These are phyloP conservation scores for Altica lythri DNA, from an alignment of 2,888 invertebrate species.

Conservation along the genomic window DNA sequence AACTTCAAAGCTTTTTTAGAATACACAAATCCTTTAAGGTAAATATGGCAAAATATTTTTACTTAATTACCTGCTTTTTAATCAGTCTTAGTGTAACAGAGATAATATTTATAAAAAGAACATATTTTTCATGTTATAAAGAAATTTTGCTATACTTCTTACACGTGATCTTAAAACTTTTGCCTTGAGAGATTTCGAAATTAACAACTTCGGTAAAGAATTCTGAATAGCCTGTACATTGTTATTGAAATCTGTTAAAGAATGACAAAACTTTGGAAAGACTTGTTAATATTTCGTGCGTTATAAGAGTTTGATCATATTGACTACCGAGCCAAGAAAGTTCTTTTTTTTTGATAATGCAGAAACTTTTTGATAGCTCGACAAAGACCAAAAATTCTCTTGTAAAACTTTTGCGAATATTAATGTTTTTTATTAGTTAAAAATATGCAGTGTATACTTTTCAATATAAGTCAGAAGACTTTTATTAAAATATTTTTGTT, in stretches of 20 bases:
- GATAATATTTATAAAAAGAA: too few species aligned
- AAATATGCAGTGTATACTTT: neutral
- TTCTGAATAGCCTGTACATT: constrained; percentile 24
- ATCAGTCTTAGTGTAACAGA: too few species aligned
- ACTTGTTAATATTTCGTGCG: constrained; percentile 44
- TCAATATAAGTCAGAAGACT: neutral
- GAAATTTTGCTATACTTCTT: too few species aligned
- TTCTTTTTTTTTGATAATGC: constrained; percentile 31
- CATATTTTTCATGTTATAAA: too few species aligned
- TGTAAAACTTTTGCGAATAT: constrained; percentile 7
- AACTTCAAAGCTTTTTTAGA: too few species aligned
- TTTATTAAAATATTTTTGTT: too few species aligned
- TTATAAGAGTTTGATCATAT: constrained; percentile 43
- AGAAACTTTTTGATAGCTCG: constrained; percentile 34
- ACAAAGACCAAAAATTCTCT: constrained; percentile 27
- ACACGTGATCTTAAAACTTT: too few species aligned
- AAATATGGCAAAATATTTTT: too few species aligned
- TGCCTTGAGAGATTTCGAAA: constrained; percentile 1
- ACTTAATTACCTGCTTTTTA: too few species aligned
- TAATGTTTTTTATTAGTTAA: constrained; percentile 5
- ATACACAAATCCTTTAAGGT: too few species aligned
- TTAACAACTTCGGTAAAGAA: constrained; percentile 2
- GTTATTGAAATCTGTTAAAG: constrained; percentile 39
- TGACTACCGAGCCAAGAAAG: constrained; percentile 34
- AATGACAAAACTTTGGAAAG: constrained; percentile 36